Evolutionary conservation across 2,797 vertebrate species (phyloP).

Genomic region (Naso thynnoides): DNA sequence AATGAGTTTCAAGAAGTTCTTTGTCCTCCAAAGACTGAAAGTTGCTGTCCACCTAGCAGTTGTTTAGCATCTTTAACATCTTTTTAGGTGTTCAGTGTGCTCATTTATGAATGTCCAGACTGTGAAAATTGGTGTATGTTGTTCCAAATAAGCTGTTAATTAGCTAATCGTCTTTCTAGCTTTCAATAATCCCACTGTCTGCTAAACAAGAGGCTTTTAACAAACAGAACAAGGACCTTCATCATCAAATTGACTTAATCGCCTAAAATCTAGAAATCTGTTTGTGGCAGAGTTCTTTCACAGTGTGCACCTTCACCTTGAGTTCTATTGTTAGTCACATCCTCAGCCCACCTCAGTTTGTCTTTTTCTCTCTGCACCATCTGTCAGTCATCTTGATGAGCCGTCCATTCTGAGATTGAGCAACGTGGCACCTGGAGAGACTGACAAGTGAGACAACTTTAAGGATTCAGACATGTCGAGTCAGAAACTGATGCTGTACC

Average conservation of each 20-base stretch:
- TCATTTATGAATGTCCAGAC: not conserved
- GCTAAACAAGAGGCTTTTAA: no score
- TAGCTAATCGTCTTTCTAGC: no score
- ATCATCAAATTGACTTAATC: not conserved
- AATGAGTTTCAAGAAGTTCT: not conserved
- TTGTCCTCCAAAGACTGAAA: not conserved
- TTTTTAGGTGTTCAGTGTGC: not conserved
- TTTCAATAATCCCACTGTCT: not conserved
- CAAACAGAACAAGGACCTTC: not conserved
- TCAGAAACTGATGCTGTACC: not conserved
- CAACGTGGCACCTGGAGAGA: not conserved
- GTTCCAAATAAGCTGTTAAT: not conserved
- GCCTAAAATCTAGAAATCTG: not conserved
- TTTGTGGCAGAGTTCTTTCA: not conserved
- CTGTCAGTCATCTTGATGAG: constrained; percentile 24
- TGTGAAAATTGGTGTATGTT: not conserved
- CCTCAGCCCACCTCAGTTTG: not conserved
- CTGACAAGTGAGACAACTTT: not conserved
- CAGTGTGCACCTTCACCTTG: not conserved
- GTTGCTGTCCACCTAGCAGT: not conserved
- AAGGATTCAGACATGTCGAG: not conserved
- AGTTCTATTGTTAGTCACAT: not conserved
- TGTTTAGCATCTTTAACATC: no score
- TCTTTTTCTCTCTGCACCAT: not conserved
- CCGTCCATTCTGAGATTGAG: not conserved